Evolutionary conservation across 2,888 invertebrate species (phyloP).

Genomic region (Erannis defoliaria): DNA sequence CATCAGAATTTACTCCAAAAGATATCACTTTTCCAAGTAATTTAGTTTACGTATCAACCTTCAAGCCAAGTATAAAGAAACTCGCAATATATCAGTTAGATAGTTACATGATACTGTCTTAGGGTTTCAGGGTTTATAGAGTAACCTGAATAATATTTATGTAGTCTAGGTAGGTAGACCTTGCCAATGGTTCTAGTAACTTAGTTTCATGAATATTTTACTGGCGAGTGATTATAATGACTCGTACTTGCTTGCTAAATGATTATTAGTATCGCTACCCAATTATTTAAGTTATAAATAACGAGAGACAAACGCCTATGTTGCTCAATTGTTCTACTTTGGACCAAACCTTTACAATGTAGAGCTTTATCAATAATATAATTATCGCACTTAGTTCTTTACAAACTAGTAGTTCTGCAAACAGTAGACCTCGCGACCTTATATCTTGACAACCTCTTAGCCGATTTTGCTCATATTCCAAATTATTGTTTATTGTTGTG

Average conservation of each 20-base stretch:
- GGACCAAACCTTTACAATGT: no score
- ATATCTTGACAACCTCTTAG: no score
- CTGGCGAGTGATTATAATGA: background rate
- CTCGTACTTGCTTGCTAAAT: background rate
- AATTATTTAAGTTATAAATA: no score
- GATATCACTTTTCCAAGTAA: conserved; percentile 9
- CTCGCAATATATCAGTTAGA: background rate
- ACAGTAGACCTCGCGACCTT: no score
- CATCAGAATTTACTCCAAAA: background rate
- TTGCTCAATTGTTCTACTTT: no score
- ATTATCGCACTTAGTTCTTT: no score
- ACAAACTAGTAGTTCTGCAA: no score
- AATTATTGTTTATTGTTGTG: no score
- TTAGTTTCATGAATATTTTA: background rate
- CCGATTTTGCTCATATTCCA: no score
- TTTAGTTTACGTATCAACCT: background rate
- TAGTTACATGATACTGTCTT: background rate
- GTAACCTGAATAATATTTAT: conserved; percentile 5
- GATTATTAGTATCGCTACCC: background rate
- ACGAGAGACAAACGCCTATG: no score
- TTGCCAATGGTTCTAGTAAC: background rate
- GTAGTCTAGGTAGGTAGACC: no score
- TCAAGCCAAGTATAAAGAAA: background rate
- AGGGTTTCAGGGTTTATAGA: conserved; percentile 11
- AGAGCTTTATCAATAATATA: no score